Evolutionary conservation across 2,797 vertebrate species (phyloP).

Genomic region (Meda fulgida): DNA sequence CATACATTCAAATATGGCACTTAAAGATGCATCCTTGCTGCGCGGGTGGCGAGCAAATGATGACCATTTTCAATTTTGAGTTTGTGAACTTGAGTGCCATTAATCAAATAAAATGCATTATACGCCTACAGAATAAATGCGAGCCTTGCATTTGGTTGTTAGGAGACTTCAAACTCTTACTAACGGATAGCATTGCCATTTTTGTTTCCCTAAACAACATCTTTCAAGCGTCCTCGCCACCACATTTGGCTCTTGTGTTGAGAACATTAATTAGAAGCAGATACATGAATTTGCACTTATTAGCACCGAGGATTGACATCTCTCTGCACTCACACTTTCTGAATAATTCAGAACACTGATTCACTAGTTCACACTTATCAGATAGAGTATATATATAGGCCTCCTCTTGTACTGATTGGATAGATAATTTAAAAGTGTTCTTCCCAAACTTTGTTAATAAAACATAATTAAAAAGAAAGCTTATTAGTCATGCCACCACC

Average conservation of each 20-base stretch:
- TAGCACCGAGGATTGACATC: slow-evolving; percentile 20
- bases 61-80: background rate
- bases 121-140: background rate
- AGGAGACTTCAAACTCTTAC: background rate
- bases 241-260: slow-evolving; percentile 12
- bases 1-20: background rate
- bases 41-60: no score
- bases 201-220: background rate
- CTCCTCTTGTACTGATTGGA: background rate
- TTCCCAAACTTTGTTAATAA: background rate
- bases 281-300: slow-evolving; percentile 39
- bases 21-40: background rate
- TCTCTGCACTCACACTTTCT: slow-evolving; percentile 22
- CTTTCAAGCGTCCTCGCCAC: background rate
- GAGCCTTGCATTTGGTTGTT: background rate
- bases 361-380: background rate
- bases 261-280: slow-evolving; percentile 13
- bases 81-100: background rate
- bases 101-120: background rate
- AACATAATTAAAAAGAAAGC: background rate
- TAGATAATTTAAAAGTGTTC: background rate
- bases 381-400: background rate
- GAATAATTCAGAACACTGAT: background rate
- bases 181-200: background rate
- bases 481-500: background rate